phyloP scores from a whole-genome alignment of 1,140 invertebrate genomes.

The Limonius californicus region DNA sequence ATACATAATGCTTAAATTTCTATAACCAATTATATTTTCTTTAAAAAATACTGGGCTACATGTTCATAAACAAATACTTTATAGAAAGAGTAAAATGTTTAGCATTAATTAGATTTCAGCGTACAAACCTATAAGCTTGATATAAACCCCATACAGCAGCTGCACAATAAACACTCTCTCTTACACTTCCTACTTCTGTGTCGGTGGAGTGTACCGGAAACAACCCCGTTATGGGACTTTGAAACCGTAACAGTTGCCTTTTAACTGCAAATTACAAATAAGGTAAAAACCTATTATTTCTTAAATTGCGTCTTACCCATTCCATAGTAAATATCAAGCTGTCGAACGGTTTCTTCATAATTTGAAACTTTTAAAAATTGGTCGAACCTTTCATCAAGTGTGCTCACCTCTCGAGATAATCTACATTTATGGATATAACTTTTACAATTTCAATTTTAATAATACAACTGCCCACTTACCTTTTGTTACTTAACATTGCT shows the following conservation, averaged over 20 bases:
- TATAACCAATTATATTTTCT: too few species aligned
- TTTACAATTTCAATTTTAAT: background rate
- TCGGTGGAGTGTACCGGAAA: slow-evolving; percentile 88
- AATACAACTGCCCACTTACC: background rate
- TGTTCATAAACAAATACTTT: too few species aligned
- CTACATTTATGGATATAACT: too few species aligned
- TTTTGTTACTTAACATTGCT: background rate
- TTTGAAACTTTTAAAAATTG: slow-evolving; percentile 78
- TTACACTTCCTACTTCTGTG: slow-evolving; percentile 74
- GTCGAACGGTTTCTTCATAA: slow-evolving; percentile 85
- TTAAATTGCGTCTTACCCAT: slow-evolving; percentile 65
- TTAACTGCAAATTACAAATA: slow-evolving; percentile 78
- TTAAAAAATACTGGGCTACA: too few species aligned
- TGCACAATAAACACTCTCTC: slow-evolving; percentile 96
- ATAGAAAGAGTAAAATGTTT: too few species aligned
- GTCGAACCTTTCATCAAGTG: slow-evolving; percentile 61
- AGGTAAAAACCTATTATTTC: slow-evolving; percentile 15
- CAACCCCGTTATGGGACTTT: slow-evolving; percentile 91
- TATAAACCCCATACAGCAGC: slow-evolving; percentile 92
- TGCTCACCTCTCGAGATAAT: background rate
- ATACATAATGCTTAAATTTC: too few species aligned
- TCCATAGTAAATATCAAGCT: slow-evolving; percentile 90
- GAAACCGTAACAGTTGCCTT: slow-evolving; percentile 83
- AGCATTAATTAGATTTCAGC: too few species aligned
- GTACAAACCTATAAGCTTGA: slow-evolving; percentile 88